These are phyloP conservation scores for Cherax destructor DNA, from an alignment of 1,140 invertebrate genomes.

Conservation along the genomic window DNA sequence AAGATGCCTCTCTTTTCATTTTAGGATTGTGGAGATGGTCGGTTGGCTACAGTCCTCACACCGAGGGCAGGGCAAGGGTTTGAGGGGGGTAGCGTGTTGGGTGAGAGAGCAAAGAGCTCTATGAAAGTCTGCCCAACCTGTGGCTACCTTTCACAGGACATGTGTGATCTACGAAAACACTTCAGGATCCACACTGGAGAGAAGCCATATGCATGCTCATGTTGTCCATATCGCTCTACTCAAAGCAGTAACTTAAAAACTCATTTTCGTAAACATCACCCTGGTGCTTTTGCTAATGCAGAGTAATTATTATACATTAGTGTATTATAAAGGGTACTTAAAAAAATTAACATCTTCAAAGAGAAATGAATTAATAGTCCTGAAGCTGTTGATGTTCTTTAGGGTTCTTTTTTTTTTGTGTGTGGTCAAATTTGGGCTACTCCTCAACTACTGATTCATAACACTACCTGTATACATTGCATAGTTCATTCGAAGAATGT, in stretches of 20 bases:
- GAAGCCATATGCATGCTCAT: slow-evolving; percentile 31
- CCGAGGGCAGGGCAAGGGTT: slow-evolving; percentile 22
- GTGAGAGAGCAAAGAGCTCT: slow-evolving; percentile 16
- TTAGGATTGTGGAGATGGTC: slow-evolving; percentile 28
- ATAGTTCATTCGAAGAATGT: no score
- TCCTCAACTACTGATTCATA: no score
- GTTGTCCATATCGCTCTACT: slow-evolving; percentile 43
- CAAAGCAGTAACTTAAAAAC: slow-evolving; percentile 43
- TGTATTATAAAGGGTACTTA: no score
- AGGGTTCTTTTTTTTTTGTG: no score
- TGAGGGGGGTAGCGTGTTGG: slow-evolving; percentile 17
- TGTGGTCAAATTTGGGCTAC: no score
- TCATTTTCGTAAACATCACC: slow-evolving; percentile 37
- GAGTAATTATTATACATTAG: not conserved
- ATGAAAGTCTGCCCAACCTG: slow-evolving; percentile 46
- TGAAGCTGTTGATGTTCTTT: no score
- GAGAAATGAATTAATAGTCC: no score
- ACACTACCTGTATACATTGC: no score
- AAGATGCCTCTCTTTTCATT: slow-evolving; percentile 33
- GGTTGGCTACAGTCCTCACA: slow-evolving; percentile 8
- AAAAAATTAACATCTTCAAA: no score
- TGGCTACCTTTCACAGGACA: slow-evolving; percentile 67
- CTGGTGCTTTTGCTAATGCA: not conserved
- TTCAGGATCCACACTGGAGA: slow-evolving; percentile 44
- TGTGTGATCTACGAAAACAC: slow-evolving; percentile 43